A percentile compares a stretch with the other conserved stretches of the same genome.
phyloP scores from a whole-genome alignment of 2,888 invertebrate genomes.

The Mesopsocus fuscifrons region DNA sequence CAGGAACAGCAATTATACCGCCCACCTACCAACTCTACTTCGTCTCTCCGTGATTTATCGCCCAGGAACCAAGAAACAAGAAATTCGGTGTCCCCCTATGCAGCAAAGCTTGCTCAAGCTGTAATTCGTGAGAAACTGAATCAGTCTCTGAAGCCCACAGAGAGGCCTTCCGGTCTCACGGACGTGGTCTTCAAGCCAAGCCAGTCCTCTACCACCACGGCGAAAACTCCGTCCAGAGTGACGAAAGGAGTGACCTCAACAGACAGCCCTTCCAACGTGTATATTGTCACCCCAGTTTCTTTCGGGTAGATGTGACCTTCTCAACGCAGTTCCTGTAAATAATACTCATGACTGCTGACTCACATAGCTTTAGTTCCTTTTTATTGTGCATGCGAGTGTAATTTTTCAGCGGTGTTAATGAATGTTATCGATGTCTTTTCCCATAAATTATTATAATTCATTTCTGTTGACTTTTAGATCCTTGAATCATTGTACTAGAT shows the following conservation, averaged over 20 bases:
- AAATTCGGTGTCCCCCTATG: conserved; percentile 4
- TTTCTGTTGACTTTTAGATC: too few relatives aligned
- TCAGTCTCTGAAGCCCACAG: not conserved
- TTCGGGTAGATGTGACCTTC: too few relatives aligned
- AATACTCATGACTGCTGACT: too few relatives aligned
- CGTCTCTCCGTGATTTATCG: too few relatives aligned
- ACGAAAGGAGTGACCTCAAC: not conserved
- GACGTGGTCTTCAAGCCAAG: not conserved
- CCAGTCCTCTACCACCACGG: not conserved
- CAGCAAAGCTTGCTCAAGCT: conserved; percentile 7
- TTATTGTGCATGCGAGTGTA: too few relatives aligned
- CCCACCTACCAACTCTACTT: not conserved
- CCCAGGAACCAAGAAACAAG: not conserved
- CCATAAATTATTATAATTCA: too few relatives aligned
- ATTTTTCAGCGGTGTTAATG: too few relatives aligned
- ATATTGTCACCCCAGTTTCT: not conserved
- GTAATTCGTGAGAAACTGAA: conserved; percentile 4
- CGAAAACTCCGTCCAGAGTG: not conserved
- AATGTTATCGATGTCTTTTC: too few relatives aligned
- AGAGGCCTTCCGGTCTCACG: not conserved
- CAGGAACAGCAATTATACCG: not conserved
- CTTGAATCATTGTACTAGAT: too few relatives aligned
- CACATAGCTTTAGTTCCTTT: too few relatives aligned
- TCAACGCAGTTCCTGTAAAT: too few relatives aligned
- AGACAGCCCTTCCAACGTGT: not conserved